Conservation (phyloP, 2,113 vertebrate species). For the Platysternon megacephalum region DNA sequence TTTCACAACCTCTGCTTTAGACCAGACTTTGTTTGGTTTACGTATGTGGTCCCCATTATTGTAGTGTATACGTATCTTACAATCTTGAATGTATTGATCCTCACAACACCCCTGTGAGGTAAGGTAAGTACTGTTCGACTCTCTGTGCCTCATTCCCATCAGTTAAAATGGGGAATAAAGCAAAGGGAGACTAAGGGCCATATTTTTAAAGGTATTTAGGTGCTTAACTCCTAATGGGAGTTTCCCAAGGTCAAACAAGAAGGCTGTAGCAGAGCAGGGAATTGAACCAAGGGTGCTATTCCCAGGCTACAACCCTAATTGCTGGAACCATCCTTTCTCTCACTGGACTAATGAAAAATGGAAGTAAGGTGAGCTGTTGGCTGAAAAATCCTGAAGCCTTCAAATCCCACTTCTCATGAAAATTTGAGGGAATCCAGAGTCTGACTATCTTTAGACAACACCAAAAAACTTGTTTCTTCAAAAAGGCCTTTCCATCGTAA, state of each 20-base stretch:
- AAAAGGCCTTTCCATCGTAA: not conserved
- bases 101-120: not conserved
- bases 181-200: too few species aligned
- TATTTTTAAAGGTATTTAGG: not conserved
- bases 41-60: not conserved
- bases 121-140: not conserved
- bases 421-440: rapidly evolving
- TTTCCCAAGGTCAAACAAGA: not conserved
- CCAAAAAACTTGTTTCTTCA: not conserved
- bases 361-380: not conserved
- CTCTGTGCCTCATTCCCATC: not conserved
- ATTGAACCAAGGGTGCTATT: rapidly evolving
- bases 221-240: not conserved
- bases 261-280: not conserved
- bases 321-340: not conserved
- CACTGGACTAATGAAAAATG: not conserved
- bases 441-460: not conserved
- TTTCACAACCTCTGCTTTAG: too few species aligned
- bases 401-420: rapidly evolving
- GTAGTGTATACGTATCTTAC: not conserved
- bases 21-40: not conserved
- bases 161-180: not conserved
- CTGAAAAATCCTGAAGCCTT: not conserved
- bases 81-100: not conserved
- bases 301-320: not conserved